A percentile compares a stretch with the other conserved stretches of the same genome.
These are phyloP conservation scores for Gephyroberyx darwinii DNA, from an alignment of 2,797 vertebrate genomes.

Conservation along the genomic window DNA sequence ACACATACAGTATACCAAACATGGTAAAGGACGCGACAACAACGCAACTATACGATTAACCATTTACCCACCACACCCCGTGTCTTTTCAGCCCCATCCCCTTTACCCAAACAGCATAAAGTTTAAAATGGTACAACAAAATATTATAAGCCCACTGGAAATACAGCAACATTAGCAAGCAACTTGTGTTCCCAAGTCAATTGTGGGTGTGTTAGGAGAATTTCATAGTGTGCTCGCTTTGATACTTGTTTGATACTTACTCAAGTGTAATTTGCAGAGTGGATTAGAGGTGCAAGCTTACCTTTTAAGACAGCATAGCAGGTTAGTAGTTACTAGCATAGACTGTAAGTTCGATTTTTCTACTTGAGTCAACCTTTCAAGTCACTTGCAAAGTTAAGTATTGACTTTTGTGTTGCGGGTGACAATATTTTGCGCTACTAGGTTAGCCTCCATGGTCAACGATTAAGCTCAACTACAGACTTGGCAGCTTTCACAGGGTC, in stretches of 20 bases:
- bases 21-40: not conserved
- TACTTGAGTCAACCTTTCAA: not conserved
- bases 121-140: not conserved
- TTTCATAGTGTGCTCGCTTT: not conserved
- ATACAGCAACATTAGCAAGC: not conserved
- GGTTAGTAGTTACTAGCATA: not conserved
- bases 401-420: not conserved
- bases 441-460: not conserved
- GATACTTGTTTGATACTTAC: not conserved
- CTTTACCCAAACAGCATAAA: not conserved
- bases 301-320: not conserved
- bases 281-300: not conserved
- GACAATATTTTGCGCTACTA: not conserved
- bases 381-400: not conserved
- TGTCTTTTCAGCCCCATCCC: not conserved
- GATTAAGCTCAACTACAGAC: not conserved
- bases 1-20: slow-evolving; percentile 1
- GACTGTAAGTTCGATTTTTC: no score
- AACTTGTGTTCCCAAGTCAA: not conserved
- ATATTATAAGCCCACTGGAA: not conserved
- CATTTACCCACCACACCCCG: not conserved
- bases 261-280: not conserved
- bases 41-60: not conserved
- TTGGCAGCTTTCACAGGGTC: not conserved
- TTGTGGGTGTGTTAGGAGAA: not conserved